Evolutionary conservation across 2,113 vertebrate genomes (phyloP), one percentile per base, ranked within the genome.

Genomic region (Bambusicola thoracicus): DNA sequence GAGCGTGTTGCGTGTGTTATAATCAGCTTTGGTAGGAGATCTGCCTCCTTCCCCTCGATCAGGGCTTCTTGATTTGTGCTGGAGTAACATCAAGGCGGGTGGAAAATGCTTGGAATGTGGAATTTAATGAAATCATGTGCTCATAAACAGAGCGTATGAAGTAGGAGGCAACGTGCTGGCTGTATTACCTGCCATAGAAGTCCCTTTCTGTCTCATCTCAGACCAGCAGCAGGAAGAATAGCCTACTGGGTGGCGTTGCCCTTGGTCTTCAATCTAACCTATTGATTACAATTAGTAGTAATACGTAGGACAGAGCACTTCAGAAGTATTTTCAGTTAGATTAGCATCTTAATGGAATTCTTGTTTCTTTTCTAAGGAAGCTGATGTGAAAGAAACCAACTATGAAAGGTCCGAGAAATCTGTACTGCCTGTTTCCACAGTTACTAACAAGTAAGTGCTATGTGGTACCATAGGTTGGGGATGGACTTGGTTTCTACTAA

Each of bases 321-420:
- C 68, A 55, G 12, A 90, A 89, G 58, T 84, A n/a, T 82, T 70
- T 90, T 74, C 75, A 78, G 6, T 86, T 96, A 83, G 92, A 63
- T 41, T 8, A 76, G 29, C 19, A 41, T 65, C 91, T 91, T 69
- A 81, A 53, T 75, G 14, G 85, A 79, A 82, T 61, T 74, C 44
- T 82, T 77, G 44, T 58, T 72, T 85, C 53, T 85, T 88, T 89
- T 68, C 58, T 5, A 6, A 69, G 80, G 69, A 78, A 24, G 48
- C 41, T 56, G 66, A 48, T 1, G 1, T 46, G 41, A 83, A 74
- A 85, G 79, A 43, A 87, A 51, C 22, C 38, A 56, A 5, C 34
- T 49, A 6, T 2, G 44, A 22, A 22, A 36, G 27, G 38, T 66
- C 61, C 14, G 7, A 18, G 80, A 63, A 61, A 38, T 80, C 83